Evolutionary conservation across 2,888 invertebrate genomes (phyloP).

Genomic region (Lomographa bimaculata): DNA sequence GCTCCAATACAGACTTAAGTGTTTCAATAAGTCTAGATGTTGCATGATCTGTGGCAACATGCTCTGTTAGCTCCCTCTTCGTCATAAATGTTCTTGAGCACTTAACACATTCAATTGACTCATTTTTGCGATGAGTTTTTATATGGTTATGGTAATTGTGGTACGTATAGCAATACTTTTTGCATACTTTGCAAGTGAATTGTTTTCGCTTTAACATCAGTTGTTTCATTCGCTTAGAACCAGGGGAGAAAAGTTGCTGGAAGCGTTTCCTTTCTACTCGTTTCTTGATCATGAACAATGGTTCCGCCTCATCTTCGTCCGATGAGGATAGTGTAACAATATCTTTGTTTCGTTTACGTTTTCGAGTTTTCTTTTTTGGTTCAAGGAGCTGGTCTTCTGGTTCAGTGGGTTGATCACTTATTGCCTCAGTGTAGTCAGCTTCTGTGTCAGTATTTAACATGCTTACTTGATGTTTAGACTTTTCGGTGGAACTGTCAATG

Average conservation of each 20-base stretch:
- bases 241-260: background rate
- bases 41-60: slow-evolving; percentile 51
- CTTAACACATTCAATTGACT: slow-evolving; percentile 59
- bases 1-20: slow-evolving; percentile 55
- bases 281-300: slow-evolving; percentile 9
- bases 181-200: slow-evolving; percentile 59
- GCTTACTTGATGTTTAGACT: too few species aligned
- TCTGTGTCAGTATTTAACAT: slow-evolving; percentile 7
- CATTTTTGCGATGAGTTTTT: slow-evolving; percentile 52
- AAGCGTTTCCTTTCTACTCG: slow-evolving; percentile 10
- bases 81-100: slow-evolving; percentile 53
- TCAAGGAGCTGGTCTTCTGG: slow-evolving; percentile 4
- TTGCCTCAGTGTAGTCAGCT: slow-evolving; percentile 20
- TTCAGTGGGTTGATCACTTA: slow-evolving; percentile 33
- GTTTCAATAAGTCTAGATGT: slow-evolving; percentile 65
- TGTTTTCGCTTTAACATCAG: slow-evolving; percentile 30
- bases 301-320: slow-evolving; percentile 16
- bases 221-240: slow-evolving; percentile 9
- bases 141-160: slow-evolving; percentile 70
- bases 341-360: slow-evolving; percentile 22
- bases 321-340: background rate
- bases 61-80: slow-evolving; percentile 45
- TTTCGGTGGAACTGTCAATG: too few species aligned
- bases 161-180: slow-evolving; percentile 66
- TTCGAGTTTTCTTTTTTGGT: slow-evolving; percentile 22